A percentile compares a stretch with the other conserved stretches of the same genome.
phyloP scores from a whole-genome alignment of 2,797 vertebrate genomes.

The Bradypodion ventrale region DNA sequence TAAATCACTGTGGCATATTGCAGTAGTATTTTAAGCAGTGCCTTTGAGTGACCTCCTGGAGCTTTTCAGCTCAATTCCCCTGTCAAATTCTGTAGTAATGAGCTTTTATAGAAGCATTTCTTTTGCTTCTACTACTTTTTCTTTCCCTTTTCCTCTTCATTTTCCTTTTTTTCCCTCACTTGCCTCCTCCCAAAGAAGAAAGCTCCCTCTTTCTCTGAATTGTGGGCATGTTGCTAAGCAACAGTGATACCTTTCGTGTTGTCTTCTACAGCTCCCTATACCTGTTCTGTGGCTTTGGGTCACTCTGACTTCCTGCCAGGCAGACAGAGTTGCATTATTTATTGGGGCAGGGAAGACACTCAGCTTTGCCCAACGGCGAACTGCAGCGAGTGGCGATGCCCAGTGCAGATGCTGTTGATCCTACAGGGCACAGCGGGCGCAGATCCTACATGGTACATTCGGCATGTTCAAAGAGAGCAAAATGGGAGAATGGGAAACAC shows the following conservation, averaged over 20 bases:
- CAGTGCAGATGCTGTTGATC: neutral
- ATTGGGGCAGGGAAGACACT: constrained; percentile 12
- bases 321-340: constrained; percentile 18
- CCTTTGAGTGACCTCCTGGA: constrained; percentile 48
- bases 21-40: constrained; percentile 50
- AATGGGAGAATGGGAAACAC: neutral
- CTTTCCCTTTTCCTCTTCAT: accelerated
- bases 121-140: neutral
- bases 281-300: neutral
- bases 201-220: neutral
- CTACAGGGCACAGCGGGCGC: neutral
- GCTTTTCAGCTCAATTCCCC: constrained; percentile 45
- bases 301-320: constrained; percentile 16
- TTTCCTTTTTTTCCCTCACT: neutral
- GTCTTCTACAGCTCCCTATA: constrained; percentile 16
- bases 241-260: neutral
- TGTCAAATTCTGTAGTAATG: constrained; percentile 42
- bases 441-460: neutral
- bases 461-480: neutral
- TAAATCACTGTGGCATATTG: constrained; percentile 42
- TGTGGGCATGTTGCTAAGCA: neutral
- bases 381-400: neutral
- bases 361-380: neutral
- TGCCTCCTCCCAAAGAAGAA: neutral
- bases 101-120: constrained; percentile 43